Base-by-base conservation (phyloP, 1,140 invertebrate genomes). In the Pollicipes pollicipes region DNA sequence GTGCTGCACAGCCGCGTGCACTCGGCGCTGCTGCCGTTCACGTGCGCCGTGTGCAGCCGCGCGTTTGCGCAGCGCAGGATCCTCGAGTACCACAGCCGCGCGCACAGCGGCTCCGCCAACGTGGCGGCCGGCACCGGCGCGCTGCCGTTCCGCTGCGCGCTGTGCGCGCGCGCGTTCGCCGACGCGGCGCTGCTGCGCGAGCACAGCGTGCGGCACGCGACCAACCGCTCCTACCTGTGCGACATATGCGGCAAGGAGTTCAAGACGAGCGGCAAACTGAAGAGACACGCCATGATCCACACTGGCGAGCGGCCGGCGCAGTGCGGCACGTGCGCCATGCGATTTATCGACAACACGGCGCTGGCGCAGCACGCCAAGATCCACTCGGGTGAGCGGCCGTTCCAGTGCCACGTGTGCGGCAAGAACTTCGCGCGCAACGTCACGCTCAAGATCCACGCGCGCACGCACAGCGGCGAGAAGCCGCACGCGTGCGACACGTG, bases 291-390 rank as follows among this genome's bases (percentile, higher is more conserved):
- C 21, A 75, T 81, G 37, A 83, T 82, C 27, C 83, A 85, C 76
- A 82, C 78, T 71, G 84, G 84, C 24, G 81, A 83, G 72, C 85
- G 86, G 75, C 85, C 85, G 24, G 86, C 85, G 75, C 80, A 83
- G 72, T 86, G 85, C 76, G 81, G 83, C 73, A 73, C 85, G 4
- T 86, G 85, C 76, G 71, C 71, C 29, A 70, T 69, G n/a, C 45
- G 71, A 21, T 75, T 75, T 68, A 73, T 73, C 10, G 73, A 74
- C 69, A 70, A 72, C 45, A 72, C 71, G 30, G 72, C 84, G 75
- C 79, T 84, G 66, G 83, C 82, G 8, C 79, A 83, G 68, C 83
- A 84, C 74, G 82, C 83, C 72, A 78, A 83, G n/a, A 85, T 83
- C 73, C 84, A 85, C 74, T 84, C 83, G 0, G 83, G 84, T 10